Conservation (phyloP, 2,113 vertebrate genomes). For the Leucosticte australis region DNA sequence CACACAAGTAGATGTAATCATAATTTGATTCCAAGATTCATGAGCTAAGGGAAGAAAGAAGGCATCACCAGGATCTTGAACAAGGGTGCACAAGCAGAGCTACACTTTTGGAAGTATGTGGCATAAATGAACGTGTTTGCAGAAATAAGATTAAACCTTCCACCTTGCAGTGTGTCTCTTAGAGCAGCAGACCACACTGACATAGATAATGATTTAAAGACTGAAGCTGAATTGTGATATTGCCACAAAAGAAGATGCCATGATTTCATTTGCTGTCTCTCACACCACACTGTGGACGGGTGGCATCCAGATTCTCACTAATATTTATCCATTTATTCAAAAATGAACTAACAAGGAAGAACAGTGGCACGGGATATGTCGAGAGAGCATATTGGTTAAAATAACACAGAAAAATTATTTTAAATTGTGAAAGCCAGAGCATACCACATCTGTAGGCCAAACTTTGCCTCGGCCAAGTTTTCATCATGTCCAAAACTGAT, state of each 20-base stretch:
- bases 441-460: neutral
- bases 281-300: neutral
- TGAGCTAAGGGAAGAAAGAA: neutral
- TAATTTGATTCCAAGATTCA: neutral
- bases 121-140: neutral
- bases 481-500: neutral
- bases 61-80: neutral
- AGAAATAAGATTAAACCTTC: neutral
- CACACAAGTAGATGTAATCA: neutral
- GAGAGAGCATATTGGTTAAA: neutral
- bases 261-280: neutral
- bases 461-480: neutral
- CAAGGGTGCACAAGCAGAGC: neutral
- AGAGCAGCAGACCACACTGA: neutral
- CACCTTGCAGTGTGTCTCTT: neutral
- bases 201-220: neutral
- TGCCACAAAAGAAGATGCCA: neutral
- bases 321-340: neutral
- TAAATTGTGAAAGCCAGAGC: neutral
- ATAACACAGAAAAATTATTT: neutral
- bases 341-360: neutral
- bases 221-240: neutral
- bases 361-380: rapidly evolving
- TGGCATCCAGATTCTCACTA: neutral
- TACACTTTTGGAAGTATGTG: neutral